Base-by-base conservation (phyloP, 92 coral and sea anemone genomes). In the Phymanthus crucifer region DNA sequence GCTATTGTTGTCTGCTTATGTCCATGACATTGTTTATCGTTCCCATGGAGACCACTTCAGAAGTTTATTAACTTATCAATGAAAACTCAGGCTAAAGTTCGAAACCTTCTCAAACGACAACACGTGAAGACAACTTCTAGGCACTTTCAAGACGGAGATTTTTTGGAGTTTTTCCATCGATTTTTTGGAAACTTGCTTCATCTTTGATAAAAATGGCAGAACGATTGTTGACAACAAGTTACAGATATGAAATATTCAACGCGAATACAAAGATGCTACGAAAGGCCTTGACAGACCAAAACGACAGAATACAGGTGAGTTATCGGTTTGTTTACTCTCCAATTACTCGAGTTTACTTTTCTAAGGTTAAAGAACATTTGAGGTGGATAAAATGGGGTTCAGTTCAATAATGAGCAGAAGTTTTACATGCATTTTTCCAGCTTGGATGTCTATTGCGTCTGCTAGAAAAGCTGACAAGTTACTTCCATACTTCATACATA, bases 301-400 rank as follows among this genome's bases (percentile, higher is more conserved):
- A 78, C 65, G 69, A 87, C 16, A 50, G 95, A 66, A 91, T 88
- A 76, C 86, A 91, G 92, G 95, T 91, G 78, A 85, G 85, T 58
- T 1, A 3, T 40, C 3, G 35, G 68, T 26, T 47, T 64, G 32
- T 75, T 48, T 64, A 47, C 40, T 24, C 29, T 56, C 24, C 14
- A 32, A 19, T 47, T 12, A 1, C 17, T 35, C 3, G 9, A 32
- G 16, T 34, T 23, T 4, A 3, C 1, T 13, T 50, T 26, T 14
- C 31, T 54, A 32, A 12, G 26, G 21, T 54, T 21, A 54, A 19
- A 11, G n/a, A 12, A 1, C 1, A 21, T 21, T 14, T 46, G 2
- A 23, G 24, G 36, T 52, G 8, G 9, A 46, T 9, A 32, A 47
- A 46, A 73, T 37, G 31, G 48, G 10, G 48, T 43, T 43, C 14